phyloP scores from a whole-genome alignment of 2,888 invertebrate species.

The Eledone cirrhosa region DNA sequence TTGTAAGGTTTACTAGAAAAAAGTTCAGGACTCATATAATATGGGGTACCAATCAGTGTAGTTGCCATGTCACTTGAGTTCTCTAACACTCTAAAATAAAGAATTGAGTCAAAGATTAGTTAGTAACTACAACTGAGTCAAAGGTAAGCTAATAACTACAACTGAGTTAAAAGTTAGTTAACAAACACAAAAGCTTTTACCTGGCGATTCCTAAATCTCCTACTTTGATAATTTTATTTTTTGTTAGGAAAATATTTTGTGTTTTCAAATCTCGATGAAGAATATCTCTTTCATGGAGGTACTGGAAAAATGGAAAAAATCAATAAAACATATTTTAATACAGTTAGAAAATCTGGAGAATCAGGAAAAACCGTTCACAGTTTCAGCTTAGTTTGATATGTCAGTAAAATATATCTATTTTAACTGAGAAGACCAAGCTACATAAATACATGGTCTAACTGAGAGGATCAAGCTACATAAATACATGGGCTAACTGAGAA shows the following conservation, averaged over 20 bases:
- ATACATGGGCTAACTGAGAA: too few relatives aligned
- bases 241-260: constrained; percentile 69
- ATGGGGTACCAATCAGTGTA: constrained; percentile 68
- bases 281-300: constrained; percentile 68
- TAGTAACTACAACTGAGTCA: too few relatives aligned
- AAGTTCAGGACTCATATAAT: constrained; percentile 69
- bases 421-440: too few relatives aligned
- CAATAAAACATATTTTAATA: too few relatives aligned
- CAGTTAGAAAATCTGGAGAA: too few relatives aligned
- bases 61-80: constrained; percentile 67
- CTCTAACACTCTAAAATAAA: constrained; percentile 63
- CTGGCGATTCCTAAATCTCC: constrained; percentile 69
- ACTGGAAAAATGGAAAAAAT: constrained; percentile 55
- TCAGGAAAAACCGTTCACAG: too few relatives aligned
- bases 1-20: constrained; percentile 68
- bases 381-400: too few relatives aligned
- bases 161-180: too few relatives aligned
- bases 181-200: constrained; percentile 43
- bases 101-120: background rate
- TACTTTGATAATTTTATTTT: constrained; percentile 68
- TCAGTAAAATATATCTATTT: too few relatives aligned
- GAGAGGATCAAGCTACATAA: too few relatives aligned
- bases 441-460: too few relatives aligned
- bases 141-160: too few relatives aligned
- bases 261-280: constrained; percentile 68